These are phyloP conservation scores for Drosophila ercepeae DNA, from an alignment of 1,140 invertebrate species.

Conservation along the genomic window DNA sequence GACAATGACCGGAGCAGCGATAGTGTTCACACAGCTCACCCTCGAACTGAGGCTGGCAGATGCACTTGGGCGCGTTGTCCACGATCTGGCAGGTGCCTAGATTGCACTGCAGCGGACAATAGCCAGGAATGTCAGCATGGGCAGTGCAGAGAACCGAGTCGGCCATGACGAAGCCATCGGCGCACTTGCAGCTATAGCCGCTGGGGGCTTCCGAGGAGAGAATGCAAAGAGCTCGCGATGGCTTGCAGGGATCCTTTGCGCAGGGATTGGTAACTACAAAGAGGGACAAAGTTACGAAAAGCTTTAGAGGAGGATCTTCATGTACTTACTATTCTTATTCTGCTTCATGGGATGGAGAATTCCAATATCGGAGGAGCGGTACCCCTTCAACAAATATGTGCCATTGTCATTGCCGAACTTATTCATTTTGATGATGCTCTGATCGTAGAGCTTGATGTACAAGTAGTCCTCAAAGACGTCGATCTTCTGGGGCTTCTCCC, in stretches of 20 bases:
- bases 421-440: conserved; percentile 88
- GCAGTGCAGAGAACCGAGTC: conserved; percentile 64
- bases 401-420: conserved; percentile 88
- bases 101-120: conserved; percentile 84
- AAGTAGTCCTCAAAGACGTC: conserved; percentile 90
- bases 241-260: conserved; percentile 85
- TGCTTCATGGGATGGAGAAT: conserved; percentile 89
- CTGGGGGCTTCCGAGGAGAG: conserved; percentile 82
- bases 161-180: conserved; percentile 85
- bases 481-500: conserved; percentile 87
- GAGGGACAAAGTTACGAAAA: background rate
- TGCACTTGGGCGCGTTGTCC: conserved; percentile 84
- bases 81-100: conserved; percentile 86
- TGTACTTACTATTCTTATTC: conserved; percentile 84
- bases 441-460: conserved; percentile 88
- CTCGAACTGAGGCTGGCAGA: conserved; percentile 86
- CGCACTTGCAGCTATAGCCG: conserved; percentile 87
- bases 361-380: conserved; percentile 87
- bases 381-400: conserved; percentile 85
- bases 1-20: conserved; percentile 87
- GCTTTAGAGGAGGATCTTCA: too few species aligned
- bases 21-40: conserved; percentile 87
- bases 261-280: conserved; percentile 83
- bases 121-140: conserved; percentile 67
- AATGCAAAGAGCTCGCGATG: conserved; percentile 86